These are phyloP conservation scores for Leiothrix lutea DNA, from an alignment of 2,113 vertebrate genomes.

Conservation along the genomic window DNA sequence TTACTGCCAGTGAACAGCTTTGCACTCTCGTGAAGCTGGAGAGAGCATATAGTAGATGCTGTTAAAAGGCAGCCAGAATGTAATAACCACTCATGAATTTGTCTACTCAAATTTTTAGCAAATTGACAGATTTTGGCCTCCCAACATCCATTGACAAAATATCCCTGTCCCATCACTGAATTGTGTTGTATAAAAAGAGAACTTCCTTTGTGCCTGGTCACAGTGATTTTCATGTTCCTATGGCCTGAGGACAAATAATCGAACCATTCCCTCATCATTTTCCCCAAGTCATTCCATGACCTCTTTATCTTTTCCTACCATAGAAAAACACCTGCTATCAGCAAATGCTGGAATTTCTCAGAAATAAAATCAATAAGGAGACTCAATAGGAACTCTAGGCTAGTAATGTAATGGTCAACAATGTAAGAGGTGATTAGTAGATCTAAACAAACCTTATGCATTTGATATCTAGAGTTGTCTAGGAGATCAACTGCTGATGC, in stretches of 20 bases:
- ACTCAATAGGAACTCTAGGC: background rate
- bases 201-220: background rate
- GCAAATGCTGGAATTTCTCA: background rate
- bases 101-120: background rate
- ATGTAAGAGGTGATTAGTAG: background rate
- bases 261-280: background rate
- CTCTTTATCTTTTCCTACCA: background rate
- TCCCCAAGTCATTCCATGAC: background rate
- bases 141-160: background rate
- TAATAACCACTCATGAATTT: background rate
- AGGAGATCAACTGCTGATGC: background rate
- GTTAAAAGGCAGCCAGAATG: background rate
- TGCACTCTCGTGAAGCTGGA: background rate
- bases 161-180: background rate
- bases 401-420: background rate
- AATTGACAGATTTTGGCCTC: background rate
- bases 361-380: background rate
- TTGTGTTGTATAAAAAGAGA: background rate
- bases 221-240: background rate
- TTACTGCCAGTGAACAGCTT: background rate
- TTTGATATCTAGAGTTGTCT: background rate
- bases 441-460: background rate
- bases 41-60: background rate
- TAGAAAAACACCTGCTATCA: background rate
- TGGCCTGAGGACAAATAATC: background rate